Evolutionary conservation across 2,888 invertebrate genomes (phyloP), one percentile per base, ranked within the genome.

Genomic region (Psylliodes chrysocephalus): DNA sequence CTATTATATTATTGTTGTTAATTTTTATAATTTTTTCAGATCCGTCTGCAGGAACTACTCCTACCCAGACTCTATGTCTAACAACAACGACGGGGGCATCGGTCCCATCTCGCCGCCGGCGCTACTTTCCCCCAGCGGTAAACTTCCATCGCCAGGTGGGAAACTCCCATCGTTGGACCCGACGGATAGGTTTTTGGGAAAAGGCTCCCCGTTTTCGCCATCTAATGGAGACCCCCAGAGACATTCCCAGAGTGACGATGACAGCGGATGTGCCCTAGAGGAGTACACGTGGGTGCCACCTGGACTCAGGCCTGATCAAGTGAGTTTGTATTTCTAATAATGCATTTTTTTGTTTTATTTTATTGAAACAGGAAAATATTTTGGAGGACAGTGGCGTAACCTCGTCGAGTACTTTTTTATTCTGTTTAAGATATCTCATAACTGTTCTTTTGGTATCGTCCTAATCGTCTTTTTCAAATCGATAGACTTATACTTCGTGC

Each of bases 251-350:
- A 95, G 95, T 68, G 98, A 98, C 81, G 97, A 98, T 81, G 98
- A 98, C 84, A 95, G 95, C 57, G 98, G 98, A 7, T 98, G 98
- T 82, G 97, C 97, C 17, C 84, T 98, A 70, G 98, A 98, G 82
- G 98, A 98, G 83, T 98, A 97, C 83, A 96, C 96, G 1, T 98
- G 98, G 98, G 95, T 98, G 67, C 98, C 98, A 35, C 95, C 95
- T 1, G 97, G 97, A 67, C 85, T 98, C 12, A 89, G 96, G 80
- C 96, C 98, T 0, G 97, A 98, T 84, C 96, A 97, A 91, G 98
- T 98, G 82, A 84, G 84, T 74, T 55, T 17, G n/a, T 22, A 25
- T 10, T 10, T 8, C 30, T 30, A 5, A 30, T 30, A 8, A 30
- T 10, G 6, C 10, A 30, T 8, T 30, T 30, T 30, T 30, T 25